These are phyloP conservation scores for Sycophaga agraensis DNA, from an alignment of 1,140 invertebrate species.

Conservation along the genomic window DNA sequence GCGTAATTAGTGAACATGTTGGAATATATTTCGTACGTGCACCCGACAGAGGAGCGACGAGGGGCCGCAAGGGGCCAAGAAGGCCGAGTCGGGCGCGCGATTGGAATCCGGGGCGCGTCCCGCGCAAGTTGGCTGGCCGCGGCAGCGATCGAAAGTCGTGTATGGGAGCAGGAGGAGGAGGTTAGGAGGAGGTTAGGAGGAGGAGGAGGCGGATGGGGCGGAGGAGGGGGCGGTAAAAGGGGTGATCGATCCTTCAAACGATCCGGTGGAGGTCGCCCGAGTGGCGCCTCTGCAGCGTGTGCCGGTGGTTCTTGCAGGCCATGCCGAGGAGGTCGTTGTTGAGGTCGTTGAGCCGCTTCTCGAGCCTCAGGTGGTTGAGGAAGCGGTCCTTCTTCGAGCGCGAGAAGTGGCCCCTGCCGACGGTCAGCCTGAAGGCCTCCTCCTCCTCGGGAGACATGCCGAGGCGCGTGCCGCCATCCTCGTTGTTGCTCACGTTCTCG, in stretches of 20 bases:
- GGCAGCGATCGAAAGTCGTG: background rate
- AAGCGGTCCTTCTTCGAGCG: conserved; percentile 48
- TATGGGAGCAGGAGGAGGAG: background rate
- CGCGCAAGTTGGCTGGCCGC: background rate
- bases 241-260: too few species aligned
- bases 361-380: conserved; percentile 46
- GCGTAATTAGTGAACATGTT: too few species aligned
- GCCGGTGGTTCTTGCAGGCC: background rate
- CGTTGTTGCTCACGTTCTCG: conserved; percentile 24
- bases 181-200: too few species aligned
- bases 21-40: too few species aligned
- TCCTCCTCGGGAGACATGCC: conserved; percentile 43
- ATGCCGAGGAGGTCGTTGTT: conserved; percentile 33
- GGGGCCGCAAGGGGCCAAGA: too few species aligned
- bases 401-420: conserved; percentile 45
- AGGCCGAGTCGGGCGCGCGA: background rate
- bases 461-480: conserved; percentile 14
- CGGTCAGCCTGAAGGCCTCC: conserved; percentile 44
- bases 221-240: too few species aligned
- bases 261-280: conserved; percentile 34
- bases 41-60: too few species aligned
- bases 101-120: too few species aligned
- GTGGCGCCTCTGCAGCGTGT: conserved; percentile 26
- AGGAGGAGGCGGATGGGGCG: too few species aligned
- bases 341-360: conserved; percentile 46